A percentile compares a stretch with the other conserved stretches of the same genome.
Evolutionary conservation across 2,797 vertebrate species (phyloP).

Genomic region (Sebastes nivosus): DNA sequence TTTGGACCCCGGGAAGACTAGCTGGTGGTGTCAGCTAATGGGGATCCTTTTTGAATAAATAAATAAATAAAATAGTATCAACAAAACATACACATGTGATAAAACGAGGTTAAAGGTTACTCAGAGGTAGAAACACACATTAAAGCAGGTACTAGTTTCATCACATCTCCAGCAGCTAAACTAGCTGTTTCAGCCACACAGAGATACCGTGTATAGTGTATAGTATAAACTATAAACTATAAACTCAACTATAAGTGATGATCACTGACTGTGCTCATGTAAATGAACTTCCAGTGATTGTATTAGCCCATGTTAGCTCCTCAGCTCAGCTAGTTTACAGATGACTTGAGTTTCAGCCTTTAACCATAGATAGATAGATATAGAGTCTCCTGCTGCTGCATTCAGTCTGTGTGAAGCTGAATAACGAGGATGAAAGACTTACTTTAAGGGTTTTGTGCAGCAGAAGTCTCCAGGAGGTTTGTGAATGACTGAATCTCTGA

Average conservation of each 20-base stretch:
- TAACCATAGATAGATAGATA: neutral
- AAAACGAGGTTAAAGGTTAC: neutral
- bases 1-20: too few relatives aligned
- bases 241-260: accelerated
- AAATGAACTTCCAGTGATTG: neutral
- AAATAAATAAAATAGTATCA: too few relatives aligned
- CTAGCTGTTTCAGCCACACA: neutral
- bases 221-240: neutral
- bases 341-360: neutral
- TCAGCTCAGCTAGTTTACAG: neutral
- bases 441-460: conserved; percentile 13
- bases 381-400: accelerated
- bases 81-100: neutral
- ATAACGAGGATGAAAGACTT: neutral
- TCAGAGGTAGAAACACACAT: neutral
- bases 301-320: conserved; percentile 39
- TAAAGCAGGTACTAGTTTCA: accelerated
- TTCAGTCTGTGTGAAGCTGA: neutral
- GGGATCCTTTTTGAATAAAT: too few relatives aligned
- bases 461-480: neutral
- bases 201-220: neutral
- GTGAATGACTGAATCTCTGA: conserved; percentile 28
- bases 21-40: too few relatives aligned
- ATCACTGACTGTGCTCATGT: neutral
- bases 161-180: neutral